A percentile compares a stretch with the other conserved stretches of the same genome.
Conservation (phyloP, 2,888 invertebrate genomes). For the Zygogramma bicolorata region DNA sequence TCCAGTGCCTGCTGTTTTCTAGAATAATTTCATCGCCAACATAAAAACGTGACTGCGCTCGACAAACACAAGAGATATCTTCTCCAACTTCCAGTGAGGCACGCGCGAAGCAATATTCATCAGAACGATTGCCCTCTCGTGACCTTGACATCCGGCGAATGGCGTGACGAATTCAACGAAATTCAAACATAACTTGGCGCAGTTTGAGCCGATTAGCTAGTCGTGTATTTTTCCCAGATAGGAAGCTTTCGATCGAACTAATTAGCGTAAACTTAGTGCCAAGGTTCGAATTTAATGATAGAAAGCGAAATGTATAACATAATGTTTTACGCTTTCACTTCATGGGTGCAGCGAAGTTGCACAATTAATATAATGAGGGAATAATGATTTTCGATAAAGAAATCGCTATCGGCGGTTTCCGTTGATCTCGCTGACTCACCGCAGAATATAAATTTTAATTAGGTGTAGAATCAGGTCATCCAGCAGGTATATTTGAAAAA, state of each 20-base stretch:
- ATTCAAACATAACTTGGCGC: neutral
- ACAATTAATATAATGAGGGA: neutral
- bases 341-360: slow-evolving; percentile 1
- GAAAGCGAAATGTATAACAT: slow-evolving; percentile 2
- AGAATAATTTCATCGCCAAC: neutral
- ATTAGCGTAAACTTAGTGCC: neutral
- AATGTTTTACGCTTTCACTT: slow-evolving; percentile 4
- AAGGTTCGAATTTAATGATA: slow-evolving; percentile 4
- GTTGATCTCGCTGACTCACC: neutral
- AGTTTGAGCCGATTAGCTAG: neutral
- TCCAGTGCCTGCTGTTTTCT: neutral
- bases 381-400: neutral
- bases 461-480: neutral
- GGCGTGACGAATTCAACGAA: neutral
- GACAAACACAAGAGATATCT: neutral
- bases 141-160: neutral
- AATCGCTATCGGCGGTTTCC: neutral
- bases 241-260: slow-evolving; percentile 4
- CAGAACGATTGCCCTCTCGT: neutral
- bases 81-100: neutral
- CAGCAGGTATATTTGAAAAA: too few species aligned
- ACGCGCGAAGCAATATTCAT: neutral
- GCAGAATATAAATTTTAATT: neutral
- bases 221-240: neutral
- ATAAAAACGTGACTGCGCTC: neutral